Evolutionary conservation across 2,113 vertebrate species (phyloP).

Genomic region (Alectura lathami): DNA sequence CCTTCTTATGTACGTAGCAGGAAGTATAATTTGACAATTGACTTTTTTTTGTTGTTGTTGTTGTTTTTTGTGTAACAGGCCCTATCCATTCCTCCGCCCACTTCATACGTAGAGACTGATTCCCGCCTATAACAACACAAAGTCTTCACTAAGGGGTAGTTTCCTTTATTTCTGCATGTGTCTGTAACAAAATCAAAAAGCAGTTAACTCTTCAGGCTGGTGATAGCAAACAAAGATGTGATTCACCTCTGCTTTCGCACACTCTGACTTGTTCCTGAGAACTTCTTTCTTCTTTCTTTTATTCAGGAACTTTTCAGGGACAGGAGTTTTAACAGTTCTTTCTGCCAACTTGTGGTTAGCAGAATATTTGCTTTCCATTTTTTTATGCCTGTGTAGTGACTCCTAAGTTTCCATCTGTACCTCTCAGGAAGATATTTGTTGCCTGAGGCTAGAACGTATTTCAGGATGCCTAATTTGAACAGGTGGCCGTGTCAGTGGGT

Average conservation of each 20-base stretch:
- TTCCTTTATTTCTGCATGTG: background rate
- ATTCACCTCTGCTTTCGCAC: background rate
- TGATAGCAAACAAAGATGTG: background rate
- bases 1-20: background rate
- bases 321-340: constrained; percentile 17
- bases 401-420: background rate
- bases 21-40: background rate
- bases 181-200: constrained; percentile 4
- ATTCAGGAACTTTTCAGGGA: background rate
- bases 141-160: background rate
- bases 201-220: background rate
- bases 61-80: background rate
- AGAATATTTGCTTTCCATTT: background rate
- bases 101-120: background rate
- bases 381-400: background rate
- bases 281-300: constrained; percentile 12
- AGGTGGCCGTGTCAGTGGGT: background rate
- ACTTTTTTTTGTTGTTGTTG: background rate
- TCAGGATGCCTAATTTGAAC: background rate
- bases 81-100: background rate
- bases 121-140: background rate
- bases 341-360: background rate
- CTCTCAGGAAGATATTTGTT: background rate
- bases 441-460: background rate
- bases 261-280: background rate